Evolutionary conservation across 1,140 invertebrate genomes (phyloP), one percentile per base, ranked within the genome.

Genomic region (Gonioctena quinquepunctata): DNA sequence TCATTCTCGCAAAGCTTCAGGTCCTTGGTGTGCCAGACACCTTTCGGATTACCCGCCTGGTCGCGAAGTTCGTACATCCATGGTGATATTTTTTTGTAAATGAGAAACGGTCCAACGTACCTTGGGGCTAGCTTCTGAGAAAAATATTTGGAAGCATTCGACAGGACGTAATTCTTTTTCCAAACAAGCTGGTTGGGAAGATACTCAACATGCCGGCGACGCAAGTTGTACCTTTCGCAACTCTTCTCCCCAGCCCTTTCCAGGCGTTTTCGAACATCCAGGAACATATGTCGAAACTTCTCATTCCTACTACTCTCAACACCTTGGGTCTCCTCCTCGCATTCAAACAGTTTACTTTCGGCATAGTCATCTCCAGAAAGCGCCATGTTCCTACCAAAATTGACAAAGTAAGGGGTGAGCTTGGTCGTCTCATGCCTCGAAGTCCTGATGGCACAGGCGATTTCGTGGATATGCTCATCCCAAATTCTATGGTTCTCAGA

Each of bases 341-440:
- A 13, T 26, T 25, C 26, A 19, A 54, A 56, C 22, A 66, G 0
- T 18, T 66, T 18, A 8, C 8, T 11, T 7, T 60, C 11, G 8
- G 11, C 49, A 70, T 48, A 60, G 23, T 70, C 69, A 13, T 21
- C 7, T 3, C 68, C 68, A 33, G 26, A 61, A 5, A 70, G 59
- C 21, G 56, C 5, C 19, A 54, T 60, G 16, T 73, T 57, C 0
- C 74, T 25, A 8, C 76, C 71, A 68, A 77, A 77, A 42, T 73
- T 73, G 1, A 69, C 19, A 28, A 71, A 77, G 49, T 72, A 77
- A 1, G 81, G 82, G 1, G 69, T 48, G 3, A 73, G 75, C 8
- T 72, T 54, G 6, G 72, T 76, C n/a, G 42, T 48, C 64, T 74
- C 74, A 54, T 68, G 65, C 13, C 16, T 28, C 11, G 68, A 11